These are phyloP conservation scores for Drosophila kambysellisi DNA, from an alignment of 2,888 invertebrate genomes.

Conservation along the genomic window DNA sequence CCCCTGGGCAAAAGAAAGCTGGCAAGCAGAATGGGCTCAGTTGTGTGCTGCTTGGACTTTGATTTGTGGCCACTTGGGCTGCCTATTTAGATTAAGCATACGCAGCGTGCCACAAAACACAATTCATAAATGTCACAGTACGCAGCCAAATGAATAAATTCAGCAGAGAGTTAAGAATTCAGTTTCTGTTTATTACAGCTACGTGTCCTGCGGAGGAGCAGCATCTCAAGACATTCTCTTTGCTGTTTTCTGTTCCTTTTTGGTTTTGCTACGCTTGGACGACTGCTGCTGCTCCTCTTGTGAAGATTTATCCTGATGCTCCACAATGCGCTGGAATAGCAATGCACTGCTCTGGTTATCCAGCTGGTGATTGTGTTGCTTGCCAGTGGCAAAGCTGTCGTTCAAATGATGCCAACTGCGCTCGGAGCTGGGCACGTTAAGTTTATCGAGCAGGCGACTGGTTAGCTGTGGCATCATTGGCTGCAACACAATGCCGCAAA, in stretches of 20 bases:
- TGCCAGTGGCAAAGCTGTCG: conserved; percentile 69
- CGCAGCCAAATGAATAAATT: conserved; percentile 42
- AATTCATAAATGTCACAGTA: conserved; percentile 67
- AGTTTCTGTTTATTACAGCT: conserved; percentile 66
- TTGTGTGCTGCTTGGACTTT: conserved; percentile 40
- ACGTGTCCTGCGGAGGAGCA: conserved; percentile 42
- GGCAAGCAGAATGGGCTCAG: conserved; percentile 14
- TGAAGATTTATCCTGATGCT: conserved; percentile 40
- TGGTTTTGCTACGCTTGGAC: conserved; percentile 60
- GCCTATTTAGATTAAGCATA: conserved; percentile 61
- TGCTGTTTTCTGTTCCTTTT: conserved; percentile 50
- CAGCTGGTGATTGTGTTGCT: conserved; percentile 37
- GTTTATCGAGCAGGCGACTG: conserved; percentile 89
- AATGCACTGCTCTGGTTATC: conserved; percentile 69
- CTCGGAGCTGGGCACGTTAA: conserved; percentile 86
- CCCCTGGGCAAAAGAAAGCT: background rate
- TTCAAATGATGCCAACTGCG: conserved; percentile 86
- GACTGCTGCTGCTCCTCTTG: conserved; percentile 30
- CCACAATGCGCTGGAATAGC: conserved; percentile 82
- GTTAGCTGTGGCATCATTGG: conserved; percentile 93
- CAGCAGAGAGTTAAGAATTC: conserved; percentile 21
- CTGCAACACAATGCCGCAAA: conserved; percentile 92
- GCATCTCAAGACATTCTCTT: conserved; percentile 48
- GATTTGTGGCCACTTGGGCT: conserved; percentile 62
- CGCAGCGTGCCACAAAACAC: conserved; percentile 45